Evolutionary conservation across 2,113 vertebrate genomes (phyloP), one percentile per base, ranked within the genome.

Genomic region (Petrocephalus microphthalmus): DNA sequence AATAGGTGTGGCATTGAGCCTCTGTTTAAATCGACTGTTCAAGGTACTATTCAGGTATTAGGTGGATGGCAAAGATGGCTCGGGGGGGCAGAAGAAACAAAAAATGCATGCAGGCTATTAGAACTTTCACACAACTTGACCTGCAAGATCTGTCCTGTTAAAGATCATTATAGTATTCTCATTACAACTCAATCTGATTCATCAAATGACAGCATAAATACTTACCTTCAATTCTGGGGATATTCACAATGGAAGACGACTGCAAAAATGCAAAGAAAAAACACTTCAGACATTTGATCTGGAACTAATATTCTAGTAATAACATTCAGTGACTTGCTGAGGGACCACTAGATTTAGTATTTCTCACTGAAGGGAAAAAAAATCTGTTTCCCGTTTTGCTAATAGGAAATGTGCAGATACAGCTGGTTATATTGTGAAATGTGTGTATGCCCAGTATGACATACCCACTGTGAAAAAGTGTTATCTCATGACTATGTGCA

Each of bases 141-240:
- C 7, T 37, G 33, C 5, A 17, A 78, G 33, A 78, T 78, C 37
- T 37, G 33, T 78, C 37, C 33, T 42, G 42, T 19, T 33, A 33
- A 78, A 19, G 29, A 78, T 54, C 10, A 54, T 54, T 54, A 15
- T 19, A 19, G 33, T 42, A 78, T 19, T 42, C 13, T 33, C 15
- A 78, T 19, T 42, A 42, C 71, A 78, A 37, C 53, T 54, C 37
- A 78, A 78, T 78, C 53, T 19, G 6, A 37, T 74, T 22, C 19
- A 78, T 20, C 22, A 42, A 85, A 85, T 51, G 45, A 17, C 6
- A 15, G 37, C 11, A 87, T 7, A 56, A 53, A 10, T 7, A 91
- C 93, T 95, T 92, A 98, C 97, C 97, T 92, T 98, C 96, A 88
- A 98, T 96, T 89, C 91, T 94, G 67, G 96, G 96, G 54, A 96